Evolutionary conservation across 2,113 vertebrate species (phyloP).

Genomic region (Tyto alba): DNA sequence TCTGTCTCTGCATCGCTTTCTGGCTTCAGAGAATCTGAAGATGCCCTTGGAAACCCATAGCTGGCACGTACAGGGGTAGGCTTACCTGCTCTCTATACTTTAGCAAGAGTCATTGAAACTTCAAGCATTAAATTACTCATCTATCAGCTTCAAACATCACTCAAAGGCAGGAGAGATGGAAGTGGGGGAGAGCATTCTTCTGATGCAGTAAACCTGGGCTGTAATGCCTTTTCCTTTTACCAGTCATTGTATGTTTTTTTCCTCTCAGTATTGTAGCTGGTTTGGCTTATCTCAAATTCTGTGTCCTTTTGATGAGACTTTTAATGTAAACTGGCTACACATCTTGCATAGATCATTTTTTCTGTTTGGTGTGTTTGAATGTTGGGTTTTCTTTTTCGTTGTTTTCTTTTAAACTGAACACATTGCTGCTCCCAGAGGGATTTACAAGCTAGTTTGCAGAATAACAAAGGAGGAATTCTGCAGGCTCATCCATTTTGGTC

Average conservation of each 20-base stretch:
- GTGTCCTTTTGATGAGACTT: background rate
- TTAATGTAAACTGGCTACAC: background rate
- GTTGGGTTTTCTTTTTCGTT: background rate
- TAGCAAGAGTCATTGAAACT: background rate
- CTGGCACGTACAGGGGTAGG: background rate
- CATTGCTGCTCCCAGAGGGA: background rate
- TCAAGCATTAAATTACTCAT: background rate
- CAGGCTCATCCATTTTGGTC: background rate
- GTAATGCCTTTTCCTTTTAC: background rate
- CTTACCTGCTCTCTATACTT: background rate
- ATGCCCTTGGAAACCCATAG: background rate
- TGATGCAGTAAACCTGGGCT: background rate
- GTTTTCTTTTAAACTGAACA: background rate
- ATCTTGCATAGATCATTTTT: background rate
- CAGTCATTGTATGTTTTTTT: background rate
- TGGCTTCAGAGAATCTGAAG: background rate
- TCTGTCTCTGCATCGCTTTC: background rate
- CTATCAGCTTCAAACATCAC: background rate
- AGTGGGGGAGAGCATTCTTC: background rate
- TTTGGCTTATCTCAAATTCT: background rate
- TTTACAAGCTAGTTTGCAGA: background rate
- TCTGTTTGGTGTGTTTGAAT: background rate
- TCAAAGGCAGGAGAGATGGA: background rate
- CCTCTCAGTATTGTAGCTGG: background rate
- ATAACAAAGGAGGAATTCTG: slow-evolving; percentile 42